Base-by-base conservation (phyloP, 2,888 invertebrate species). In the Spisula subtruncata region DNA sequence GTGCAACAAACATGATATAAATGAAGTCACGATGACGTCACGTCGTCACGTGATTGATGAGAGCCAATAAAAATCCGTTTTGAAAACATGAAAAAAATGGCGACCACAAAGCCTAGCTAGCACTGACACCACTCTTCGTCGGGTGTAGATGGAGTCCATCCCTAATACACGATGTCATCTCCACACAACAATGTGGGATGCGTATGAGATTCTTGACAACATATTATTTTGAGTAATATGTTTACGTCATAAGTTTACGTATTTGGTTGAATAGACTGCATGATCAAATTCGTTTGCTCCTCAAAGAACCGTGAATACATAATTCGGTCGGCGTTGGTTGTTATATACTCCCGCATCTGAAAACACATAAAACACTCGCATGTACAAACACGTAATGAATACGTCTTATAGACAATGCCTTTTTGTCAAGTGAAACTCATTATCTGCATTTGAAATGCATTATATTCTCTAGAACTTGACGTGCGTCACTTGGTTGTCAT, bases 261-360 rank as follows among this genome's bases (percentile, higher is more conserved):
- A 66, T 84, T 75, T 48, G 48, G 75, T 48, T 29, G 32, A 29
- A 12, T 4, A 41, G 32, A 18, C 25, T 46, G 41, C 66, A 83
- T 80, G 1, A 88, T 66, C n/a, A 54, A n/a, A 10, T 32, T 81
- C 16, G 81, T 81, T 6, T 85, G 79, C 41, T 80, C 66, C 66
- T 81, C n/a, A 48, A 88, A 81, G 81, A 81, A 29, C 48, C 46
- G 84, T n/a, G 81, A 81, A 20, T 54, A 25, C 51, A 29, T 29
- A 18, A 88, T 29, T n/a, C 85, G 20, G 16, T 60, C 81, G n/a
- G 85, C 81, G 35, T 81, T 56, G 71, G 66, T 85, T 16, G 35
- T 66, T 16, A 81, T 32, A 25, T 81, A 85, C 10, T 51, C 41
- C 18, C 80, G 81, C 81, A 88, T 84, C 88, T 88, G 81, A 20